Percentiles rank a stretch among this genome's conserved stretches.
These are phyloP conservation scores for Lysandra coridon DNA, from an alignment of 2,888 invertebrate genomes.

Conservation along the genomic window DNA sequence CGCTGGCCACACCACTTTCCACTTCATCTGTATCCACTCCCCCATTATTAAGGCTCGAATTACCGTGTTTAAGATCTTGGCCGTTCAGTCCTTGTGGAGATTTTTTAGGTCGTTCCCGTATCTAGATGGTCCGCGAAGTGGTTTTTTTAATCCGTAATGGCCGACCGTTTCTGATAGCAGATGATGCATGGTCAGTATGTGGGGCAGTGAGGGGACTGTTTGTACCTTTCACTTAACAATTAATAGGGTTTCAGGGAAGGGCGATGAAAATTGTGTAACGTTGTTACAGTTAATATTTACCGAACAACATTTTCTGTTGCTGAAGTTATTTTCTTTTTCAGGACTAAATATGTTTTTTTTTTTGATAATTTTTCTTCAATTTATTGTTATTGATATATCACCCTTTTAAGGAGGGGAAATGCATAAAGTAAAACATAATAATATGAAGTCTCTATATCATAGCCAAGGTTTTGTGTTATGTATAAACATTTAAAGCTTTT, in stretches of 20 bases:
- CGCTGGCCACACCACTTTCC: constrained; percentile 35
- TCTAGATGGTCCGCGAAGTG: constrained; percentile 66
- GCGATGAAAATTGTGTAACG: background rate
- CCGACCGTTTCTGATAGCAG: constrained; percentile 59
- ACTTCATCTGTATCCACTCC: constrained; percentile 39
- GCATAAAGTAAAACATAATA: too few species aligned
- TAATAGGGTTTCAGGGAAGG: background rate
- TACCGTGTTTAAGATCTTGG: constrained; percentile 38
- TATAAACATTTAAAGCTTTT: background rate
- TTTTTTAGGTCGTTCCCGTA: constrained; percentile 44
- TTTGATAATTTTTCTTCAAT: too few species aligned
- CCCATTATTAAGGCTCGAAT: constrained; percentile 37
- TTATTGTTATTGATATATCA: too few species aligned
- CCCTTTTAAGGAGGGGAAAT: too few species aligned
- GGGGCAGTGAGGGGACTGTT: constrained; percentile 36
- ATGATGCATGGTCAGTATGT: constrained; percentile 63
- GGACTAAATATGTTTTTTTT: too few species aligned
- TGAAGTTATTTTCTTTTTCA: too few species aligned
- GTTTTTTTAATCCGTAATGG: constrained; percentile 74
- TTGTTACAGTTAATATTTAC: background rate
- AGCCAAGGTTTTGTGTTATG: too few species aligned
- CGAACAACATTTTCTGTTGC: too few species aligned
- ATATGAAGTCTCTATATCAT: too few species aligned
- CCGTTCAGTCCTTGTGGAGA: constrained; percentile 36
- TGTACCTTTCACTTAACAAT: constrained; percentile 9